Percentiles rank a stretch among this genome's conserved stretches.
These are phyloP conservation scores for Phenganax marumi DNA, from an alignment of 92 coral and sea anemone species.

Conservation along the genomic window DNA sequence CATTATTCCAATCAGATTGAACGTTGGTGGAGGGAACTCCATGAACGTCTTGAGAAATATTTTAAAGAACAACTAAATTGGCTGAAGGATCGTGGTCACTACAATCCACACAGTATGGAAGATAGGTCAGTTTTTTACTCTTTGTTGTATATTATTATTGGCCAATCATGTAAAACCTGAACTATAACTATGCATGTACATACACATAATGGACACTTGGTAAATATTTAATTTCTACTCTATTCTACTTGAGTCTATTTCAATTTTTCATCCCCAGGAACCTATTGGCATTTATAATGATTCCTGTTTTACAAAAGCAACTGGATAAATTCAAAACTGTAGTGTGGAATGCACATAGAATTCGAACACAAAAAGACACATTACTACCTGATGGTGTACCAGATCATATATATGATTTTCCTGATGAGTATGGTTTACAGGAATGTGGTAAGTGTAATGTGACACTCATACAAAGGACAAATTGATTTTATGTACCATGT, in stretches of 20 bases:
- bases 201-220: too few relatives aligned
- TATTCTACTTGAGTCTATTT: too few relatives aligned
- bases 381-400: conserved; percentile 8
- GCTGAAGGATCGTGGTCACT: conserved; percentile 14
- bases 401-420: not conserved
- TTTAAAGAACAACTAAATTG: conserved; percentile 7
- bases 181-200: too few relatives aligned
- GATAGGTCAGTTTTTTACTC: too few relatives aligned
- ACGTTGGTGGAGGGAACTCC: not conserved
- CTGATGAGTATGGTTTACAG: conserved; percentile 4
- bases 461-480: too few relatives aligned
- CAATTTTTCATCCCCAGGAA: not conserved
- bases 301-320: not conserved
- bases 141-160: too few relatives aligned
- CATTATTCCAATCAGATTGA: too few relatives aligned
- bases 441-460: conserved; percentile 2
- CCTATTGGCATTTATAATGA: not conserved
- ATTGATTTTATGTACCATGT: too few relatives aligned
- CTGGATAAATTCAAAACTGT: not conserved
- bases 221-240: too few relatives aligned
- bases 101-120: not conserved
- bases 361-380: not conserved
- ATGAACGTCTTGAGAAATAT: conserved; percentile 15
- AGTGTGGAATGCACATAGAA: conserved; percentile 7
- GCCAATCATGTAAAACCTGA: too few relatives aligned